Conservation (phyloP, 2,888 invertebrate genomes). For the Atherix ibis region DNA sequence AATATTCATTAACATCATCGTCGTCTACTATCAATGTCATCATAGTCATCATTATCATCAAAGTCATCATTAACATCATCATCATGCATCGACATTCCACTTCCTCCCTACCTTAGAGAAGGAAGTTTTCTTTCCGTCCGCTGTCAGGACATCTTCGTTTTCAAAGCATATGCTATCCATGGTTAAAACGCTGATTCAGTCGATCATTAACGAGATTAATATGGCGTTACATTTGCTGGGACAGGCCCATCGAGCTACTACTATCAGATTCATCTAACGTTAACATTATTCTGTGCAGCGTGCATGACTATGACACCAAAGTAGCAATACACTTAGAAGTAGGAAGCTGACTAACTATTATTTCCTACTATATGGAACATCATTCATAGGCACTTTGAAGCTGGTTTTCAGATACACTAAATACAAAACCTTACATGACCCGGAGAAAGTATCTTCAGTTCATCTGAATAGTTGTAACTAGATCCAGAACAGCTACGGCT, state of each 20-base stretch:
- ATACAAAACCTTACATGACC: no score
- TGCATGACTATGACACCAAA: no score
- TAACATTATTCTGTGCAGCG: no score
- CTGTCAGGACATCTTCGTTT: background rate
- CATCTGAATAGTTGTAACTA: no score
- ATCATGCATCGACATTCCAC: constrained; percentile 1
- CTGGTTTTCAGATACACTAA: no score
- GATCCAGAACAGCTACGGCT: background rate
- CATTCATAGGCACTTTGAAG: no score
- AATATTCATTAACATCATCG: constrained; percentile 8
- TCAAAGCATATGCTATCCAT: background rate
- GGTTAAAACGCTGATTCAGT: constrained; percentile 31
- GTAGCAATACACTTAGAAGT: no score
- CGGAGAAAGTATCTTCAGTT: no score
- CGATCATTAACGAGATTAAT: constrained; percentile 35
- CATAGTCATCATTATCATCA: no score
- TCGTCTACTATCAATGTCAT: no score
- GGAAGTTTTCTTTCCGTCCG: background rate
- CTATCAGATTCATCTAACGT: background rate
- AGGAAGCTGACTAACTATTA: no score
- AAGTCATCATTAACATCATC: constrained; percentile 7
- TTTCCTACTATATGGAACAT: no score
- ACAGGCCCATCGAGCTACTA: constrained; percentile 17
- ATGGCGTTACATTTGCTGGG: constrained; percentile 27
- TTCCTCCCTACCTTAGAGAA: background rate